phyloP scores from a whole-genome alignment of 1,140 invertebrate genomes.

The Acromyrmex heyeri region DNA sequence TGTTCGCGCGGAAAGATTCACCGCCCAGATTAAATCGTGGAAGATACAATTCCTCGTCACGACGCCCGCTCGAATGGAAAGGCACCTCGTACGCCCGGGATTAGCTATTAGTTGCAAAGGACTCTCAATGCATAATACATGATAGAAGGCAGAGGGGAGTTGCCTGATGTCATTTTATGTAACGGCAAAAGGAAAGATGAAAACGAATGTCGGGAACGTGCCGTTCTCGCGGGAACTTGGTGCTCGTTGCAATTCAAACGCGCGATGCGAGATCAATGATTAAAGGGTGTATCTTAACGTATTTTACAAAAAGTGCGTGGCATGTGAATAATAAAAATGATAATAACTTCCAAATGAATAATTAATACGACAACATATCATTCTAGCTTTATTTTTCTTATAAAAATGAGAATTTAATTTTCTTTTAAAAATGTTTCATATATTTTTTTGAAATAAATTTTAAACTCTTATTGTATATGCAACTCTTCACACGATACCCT shows the following conservation, averaged over 20 bases:
- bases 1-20: conserved; percentile 74
- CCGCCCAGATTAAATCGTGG: conserved; percentile 68
- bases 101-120: conserved; percentile 67
- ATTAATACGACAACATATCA: background rate
- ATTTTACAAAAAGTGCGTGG: background rate
- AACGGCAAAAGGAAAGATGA: conserved; percentile 39
- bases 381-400: background rate
- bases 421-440: background rate
- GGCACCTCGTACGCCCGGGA: conserved; percentile 53
- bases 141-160: conserved; percentile 22
- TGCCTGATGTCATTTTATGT: conserved; percentile 52
- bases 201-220: background rate
- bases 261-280: conserved; percentile 9
- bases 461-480: background rate
- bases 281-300: background rate
- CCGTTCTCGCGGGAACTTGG: conserved; percentile 33
- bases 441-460: background rate
- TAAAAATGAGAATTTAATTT: background rate
- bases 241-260: conserved; percentile 4
- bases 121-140: conserved; percentile 69
- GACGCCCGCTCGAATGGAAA: conserved; percentile 66
- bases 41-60: conserved; percentile 75
- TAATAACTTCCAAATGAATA: background rate
- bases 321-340: background rate
- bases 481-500: background rate